Evolutionary conservation across 2,113 vertebrate species (phyloP).

Genomic region (Hydrochoerus hydrochaeris): DNA sequence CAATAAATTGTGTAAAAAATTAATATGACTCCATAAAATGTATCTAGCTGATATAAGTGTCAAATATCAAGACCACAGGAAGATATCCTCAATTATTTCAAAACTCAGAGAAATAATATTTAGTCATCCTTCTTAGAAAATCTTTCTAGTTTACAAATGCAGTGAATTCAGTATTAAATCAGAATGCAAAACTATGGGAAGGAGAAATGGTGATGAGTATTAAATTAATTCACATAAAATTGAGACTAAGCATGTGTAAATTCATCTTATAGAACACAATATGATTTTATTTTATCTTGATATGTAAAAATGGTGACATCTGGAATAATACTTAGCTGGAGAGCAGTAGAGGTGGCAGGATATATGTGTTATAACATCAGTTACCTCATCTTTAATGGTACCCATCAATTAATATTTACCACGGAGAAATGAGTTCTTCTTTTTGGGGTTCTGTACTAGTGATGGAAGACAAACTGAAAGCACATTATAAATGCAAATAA

Average conservation of each 20-base stretch:
- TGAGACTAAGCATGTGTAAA: not conserved
- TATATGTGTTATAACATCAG: not conserved
- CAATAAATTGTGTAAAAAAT: not conserved
- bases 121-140: not conserved
- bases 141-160: not conserved
- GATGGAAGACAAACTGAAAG: not conserved
- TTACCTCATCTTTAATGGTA: not conserved
- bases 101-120: not conserved
- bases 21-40: not conserved
- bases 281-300: not conserved
- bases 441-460: not conserved
- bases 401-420: not conserved
- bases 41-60: not conserved
- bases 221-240: not conserved
- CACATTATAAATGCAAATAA: constrained; percentile 30
- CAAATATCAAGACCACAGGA: not conserved
- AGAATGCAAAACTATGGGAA: not conserved
- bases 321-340: not conserved
- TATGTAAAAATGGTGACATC: not conserved
- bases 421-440: not conserved
- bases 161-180: not conserved
- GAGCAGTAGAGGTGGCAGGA: not conserved
- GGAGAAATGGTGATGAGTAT: not conserved
- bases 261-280: not conserved
- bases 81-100: not conserved